Base-by-base conservation (phyloP, 2,888 invertebrate genomes). In the Piscicola geometra region DNA sequence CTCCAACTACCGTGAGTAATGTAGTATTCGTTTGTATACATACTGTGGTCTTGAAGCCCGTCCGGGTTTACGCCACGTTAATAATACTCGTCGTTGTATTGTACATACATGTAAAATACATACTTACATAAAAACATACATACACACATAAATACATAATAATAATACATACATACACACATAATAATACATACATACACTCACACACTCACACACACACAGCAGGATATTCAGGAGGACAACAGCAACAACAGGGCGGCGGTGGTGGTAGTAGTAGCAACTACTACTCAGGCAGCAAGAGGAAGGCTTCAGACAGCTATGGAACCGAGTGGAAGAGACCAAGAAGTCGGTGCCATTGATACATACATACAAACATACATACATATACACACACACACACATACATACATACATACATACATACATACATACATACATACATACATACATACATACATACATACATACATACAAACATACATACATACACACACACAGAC, bases 281-380 rank as follows among this genome's bases (percentile, higher is more conserved):
- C 60, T 56, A 56, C n/a, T 64, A 32, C 35, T 73, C 35, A 9
- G 52, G 18, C 15, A 47, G 25, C 25, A 73, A 73, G 41, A 73
- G 73, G 36, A 73, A 73, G 64, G 18, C 73, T 21, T 9, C 12
- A 25, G 73, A 73, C 64, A 73, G 28, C 56, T 73, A 73, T 25
- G 73, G 73, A 1, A 36, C 64, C 21, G 73, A 73, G 33, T 73
- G 73, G 73, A 73, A 73, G 64, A 60, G 73, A 36, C 33, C 56
- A 12, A 56, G 73, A 33, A 32, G 73, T 73, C 50, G 1, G 72
- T 47, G 9, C 9, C 21, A 47, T 47, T 47, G 50, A 47, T 47
- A 47, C 21, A 47, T 47, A 47, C 21, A 47, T 47, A 47, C 21
- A 47, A 15, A 47, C 21, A 47, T 47, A 47, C 21, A 47, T 47